Percentiles rank a stretch among this genome's conserved stretches.
Conservation (phyloP, 64 coral and sea anemone genomes). For the Montipora sp. region DNA sequence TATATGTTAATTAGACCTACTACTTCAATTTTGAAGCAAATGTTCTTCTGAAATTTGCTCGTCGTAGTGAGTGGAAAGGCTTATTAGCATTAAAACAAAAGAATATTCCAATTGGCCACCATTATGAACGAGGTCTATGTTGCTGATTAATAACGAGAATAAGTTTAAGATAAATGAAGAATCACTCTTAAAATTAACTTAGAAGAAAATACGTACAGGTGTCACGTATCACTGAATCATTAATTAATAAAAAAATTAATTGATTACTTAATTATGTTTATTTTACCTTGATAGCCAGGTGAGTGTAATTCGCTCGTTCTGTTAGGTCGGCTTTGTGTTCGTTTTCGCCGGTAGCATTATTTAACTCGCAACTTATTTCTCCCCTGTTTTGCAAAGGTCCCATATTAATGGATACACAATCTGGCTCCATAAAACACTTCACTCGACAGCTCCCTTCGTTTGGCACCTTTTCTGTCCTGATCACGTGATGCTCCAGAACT, state of each 20-base stretch:
- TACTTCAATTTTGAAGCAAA: no score
- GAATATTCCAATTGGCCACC: no score
- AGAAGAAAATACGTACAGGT: no score
- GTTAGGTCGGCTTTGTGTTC: not conserved
- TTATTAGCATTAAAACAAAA: no score
- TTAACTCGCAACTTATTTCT: not conserved
- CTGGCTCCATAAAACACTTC: conserved; percentile 6
- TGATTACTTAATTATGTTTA: not conserved
- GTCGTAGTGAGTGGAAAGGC: no score
- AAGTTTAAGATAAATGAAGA: no score
- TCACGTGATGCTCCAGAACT: not conserved
- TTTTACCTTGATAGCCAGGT: not conserved
- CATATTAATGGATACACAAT: not conserved
- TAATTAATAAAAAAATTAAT: not conserved
- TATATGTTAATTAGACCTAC: no score
- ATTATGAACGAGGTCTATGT: no score
- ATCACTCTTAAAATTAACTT: no score
- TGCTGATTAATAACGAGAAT: no score
- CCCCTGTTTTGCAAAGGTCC: not conserved
- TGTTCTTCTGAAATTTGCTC: no score
- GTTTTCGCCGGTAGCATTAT: not conserved
- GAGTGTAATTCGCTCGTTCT: not conserved
- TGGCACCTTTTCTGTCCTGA: not conserved
- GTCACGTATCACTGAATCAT: no score
- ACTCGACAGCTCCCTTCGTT: not conserved